Evolutionary conservation across 1,140 invertebrate genomes (phyloP), one percentile per base, ranked within the genome.

Genomic region (Anthonomus grandis): DNA sequence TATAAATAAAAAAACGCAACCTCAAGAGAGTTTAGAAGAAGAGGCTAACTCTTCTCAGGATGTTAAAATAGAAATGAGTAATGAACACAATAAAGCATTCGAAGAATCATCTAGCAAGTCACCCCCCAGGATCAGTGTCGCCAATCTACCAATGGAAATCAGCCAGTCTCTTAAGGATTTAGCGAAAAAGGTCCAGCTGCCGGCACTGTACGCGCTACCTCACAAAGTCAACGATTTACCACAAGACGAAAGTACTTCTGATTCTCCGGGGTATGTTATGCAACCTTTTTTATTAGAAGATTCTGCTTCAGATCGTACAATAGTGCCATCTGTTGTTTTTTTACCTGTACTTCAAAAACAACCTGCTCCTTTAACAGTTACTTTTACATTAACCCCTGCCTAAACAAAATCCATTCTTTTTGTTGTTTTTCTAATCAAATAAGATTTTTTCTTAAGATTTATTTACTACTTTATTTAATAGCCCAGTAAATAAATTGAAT

Each of bases 351-450:
- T 87, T 61, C 84, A 90, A 62, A 86, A 89, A 71, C 82, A 94
- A 60, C 86, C 82, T 64, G 83, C 86, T 67, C 83, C 86, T 53
- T 80, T 93, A 63, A 91, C 90, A 53, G 86, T 93, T 49, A 93
- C 91, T 70, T 94, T 96, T 73, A 92, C 86, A 64, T 85, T 97
- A 46, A 95, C 89, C 67, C 93, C 93, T 57, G 89, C 91, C 77
- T 93, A 84, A 68, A 55, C 53, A 38, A 22, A 50, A 27, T 21
- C 13, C 31, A 34, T 34, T 34, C 55, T 34, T 22, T n/a, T n/a
- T 24, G 21, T 23, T 12, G n/a, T 41, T 53, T 17, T 34, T 45
- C 45, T 56, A 48, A 47, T 52, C 58, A 52, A 60, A 48, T 49
- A 57, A 25, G 53, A 56, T 55, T 55, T 38, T 56, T 21, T 19